Percentiles rank a stretch among this genome's conserved stretches.
Conservation (phyloP, 2,888 invertebrate genomes). For the Apamea crenata region DNA sequence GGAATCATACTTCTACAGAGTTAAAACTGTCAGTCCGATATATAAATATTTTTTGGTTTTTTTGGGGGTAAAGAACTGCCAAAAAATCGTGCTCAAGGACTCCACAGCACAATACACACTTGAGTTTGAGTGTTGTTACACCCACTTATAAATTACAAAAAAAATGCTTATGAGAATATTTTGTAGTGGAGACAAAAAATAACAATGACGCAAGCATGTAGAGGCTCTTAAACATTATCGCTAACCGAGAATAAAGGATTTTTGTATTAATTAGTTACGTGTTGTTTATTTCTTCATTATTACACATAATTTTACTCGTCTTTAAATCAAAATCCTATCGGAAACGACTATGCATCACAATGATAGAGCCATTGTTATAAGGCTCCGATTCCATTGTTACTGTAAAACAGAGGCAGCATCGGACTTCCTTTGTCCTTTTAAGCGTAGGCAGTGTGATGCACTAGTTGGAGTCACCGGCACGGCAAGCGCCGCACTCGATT, state of each 20-base stretch:
- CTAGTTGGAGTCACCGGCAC: constrained; percentile 64
- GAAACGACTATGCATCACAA: constrained; percentile 36
- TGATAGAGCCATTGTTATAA: constrained; percentile 49
- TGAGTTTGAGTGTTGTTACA: constrained; percentile 56
- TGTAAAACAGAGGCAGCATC: constrained; percentile 65
- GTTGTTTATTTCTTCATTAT: constrained; percentile 21
- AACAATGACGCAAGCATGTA: constrained; percentile 53
- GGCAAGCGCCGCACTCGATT: constrained; percentile 75
- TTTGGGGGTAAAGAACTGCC: constrained; percentile 41
- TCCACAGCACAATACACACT: constrained; percentile 55
- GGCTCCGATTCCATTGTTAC: constrained; percentile 60
- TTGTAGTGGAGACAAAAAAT: constrained; percentile 53
- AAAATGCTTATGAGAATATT: constrained; percentile 59
- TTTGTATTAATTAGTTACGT: constrained; percentile 15
- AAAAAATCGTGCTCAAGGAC: constrained; percentile 76
- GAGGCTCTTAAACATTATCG: constrained; percentile 22
- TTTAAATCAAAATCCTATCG: constrained; percentile 34
- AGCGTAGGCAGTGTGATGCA: constrained; percentile 68
- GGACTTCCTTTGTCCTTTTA: constrained; percentile 79
- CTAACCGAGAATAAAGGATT: constrained; percentile 19
- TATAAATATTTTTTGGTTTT: neutral
- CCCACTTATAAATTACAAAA: constrained; percentile 48
- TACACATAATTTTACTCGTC: constrained; percentile 20
- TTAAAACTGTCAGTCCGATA: neutral
- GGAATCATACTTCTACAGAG: neutral